Evolutionary conservation across 23 tunicate genomes (phyloP), one percentile per base, ranked within the genome.

Genomic region (Phallusia fumigata): DNA sequence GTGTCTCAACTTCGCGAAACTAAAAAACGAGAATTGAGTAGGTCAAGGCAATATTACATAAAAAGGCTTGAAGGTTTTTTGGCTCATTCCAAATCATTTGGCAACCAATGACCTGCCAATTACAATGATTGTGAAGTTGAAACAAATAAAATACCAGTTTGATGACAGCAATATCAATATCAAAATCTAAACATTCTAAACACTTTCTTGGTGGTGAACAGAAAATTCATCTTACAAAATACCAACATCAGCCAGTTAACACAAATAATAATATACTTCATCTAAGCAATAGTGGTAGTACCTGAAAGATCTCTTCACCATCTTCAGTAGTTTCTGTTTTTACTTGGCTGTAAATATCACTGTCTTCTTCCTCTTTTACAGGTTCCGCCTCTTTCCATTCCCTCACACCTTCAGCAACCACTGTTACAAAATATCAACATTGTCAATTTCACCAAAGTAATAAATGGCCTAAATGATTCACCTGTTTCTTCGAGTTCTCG

Each of bases 1-100:
- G 81, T n/a, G 90, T 82, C 47, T 85, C 85, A 49, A 90, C 90
- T 36, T 90, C 95, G 31, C 95, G 83, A 65, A 90, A 90, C 95
- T 89, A 65, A 0, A 53, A 77, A 28, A 78, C 76, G 32, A 47
- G 32, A 40, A 40, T 40, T 3, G 47, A 40, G 10, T n/a, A n/a
- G n/a, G n/a, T n/a, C n/a, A n/a, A n/a, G n/a, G n/a, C n/a, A n/a
- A n/a, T n/a, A n/a, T n/a, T n/a, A n/a, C n/a, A n/a, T n/a, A n/a
- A n/a, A n/a, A n/a, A n/a, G n/a, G n/a, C n/a, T n/a, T n/a, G n/a
- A n/a, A n/a, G n/a, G n/a, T n/a, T n/a, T n/a, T n/a, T n/a, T n/a
- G n/a, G n/a, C n/a, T n/a, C n/a, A n/a, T n/a, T n/a, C n/a, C n/a
- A n/a, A n/a, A n/a, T n/a, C n/a, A n/a, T n/a, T n/a, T n/a, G n/a